phyloP scores from a whole-genome alignment of 2,888 invertebrate genomes.

The Synanthedon myopaeformis region DNA sequence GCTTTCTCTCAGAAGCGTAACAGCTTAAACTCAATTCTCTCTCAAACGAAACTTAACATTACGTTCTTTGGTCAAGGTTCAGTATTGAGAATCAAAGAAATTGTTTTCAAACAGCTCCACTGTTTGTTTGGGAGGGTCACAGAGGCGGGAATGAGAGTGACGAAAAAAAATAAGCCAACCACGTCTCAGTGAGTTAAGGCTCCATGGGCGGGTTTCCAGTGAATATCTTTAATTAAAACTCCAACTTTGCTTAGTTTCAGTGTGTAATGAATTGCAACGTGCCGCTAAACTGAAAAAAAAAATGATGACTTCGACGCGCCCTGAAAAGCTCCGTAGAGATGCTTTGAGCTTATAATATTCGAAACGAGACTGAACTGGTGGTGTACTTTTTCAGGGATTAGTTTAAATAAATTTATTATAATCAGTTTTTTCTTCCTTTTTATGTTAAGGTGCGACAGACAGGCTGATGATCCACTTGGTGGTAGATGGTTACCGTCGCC shows the following conservation, averaged over 20 bases:
- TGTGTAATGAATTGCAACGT: slow-evolving; percentile 55
- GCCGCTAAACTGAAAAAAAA: slow-evolving; percentile 19
- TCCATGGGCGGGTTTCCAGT: slow-evolving; percentile 60
- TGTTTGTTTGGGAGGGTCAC: slow-evolving; percentile 70
- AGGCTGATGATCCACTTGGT: no score
- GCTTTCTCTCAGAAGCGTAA: slow-evolving; percentile 20
- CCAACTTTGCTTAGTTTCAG: slow-evolving; percentile 43
- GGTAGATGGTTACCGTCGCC: no score
- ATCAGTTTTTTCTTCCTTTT: no score
- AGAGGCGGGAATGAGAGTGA: slow-evolving; percentile 69
- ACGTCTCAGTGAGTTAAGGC: slow-evolving; percentile 66
- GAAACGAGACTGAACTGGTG: neutral
- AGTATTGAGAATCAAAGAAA: slow-evolving; percentile 10
- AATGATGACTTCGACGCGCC: neutral
- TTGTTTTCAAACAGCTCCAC: slow-evolving; percentile 63
- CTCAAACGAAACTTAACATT: slow-evolving; percentile 11
- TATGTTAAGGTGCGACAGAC: no score
- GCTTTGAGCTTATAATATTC: neutral
- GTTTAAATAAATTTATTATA: no score
- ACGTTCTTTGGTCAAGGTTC: neutral
- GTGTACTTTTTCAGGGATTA: no score
- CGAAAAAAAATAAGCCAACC: slow-evolving; percentile 70
- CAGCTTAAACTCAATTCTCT: slow-evolving; percentile 18
- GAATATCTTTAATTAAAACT: slow-evolving; percentile 67
- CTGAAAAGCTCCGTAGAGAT: neutral